phyloP scores from a whole-genome alignment of 2,888 invertebrate species.

The Desoria tigrina region DNA sequence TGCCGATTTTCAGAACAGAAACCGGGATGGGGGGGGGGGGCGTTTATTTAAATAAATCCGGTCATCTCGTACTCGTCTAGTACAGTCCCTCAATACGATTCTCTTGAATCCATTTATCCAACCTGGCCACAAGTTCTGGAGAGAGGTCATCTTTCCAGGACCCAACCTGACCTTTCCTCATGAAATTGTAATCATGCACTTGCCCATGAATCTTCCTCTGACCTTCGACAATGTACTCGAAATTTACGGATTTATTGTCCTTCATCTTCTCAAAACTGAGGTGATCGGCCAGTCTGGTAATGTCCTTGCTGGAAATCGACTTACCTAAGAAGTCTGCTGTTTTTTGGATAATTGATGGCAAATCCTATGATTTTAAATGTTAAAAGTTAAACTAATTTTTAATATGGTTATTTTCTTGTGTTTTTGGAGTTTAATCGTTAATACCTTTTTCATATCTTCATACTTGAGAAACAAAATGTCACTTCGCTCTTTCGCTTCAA shows the following conservation, averaged over 20 bases:
- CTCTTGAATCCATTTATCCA: conserved; percentile 70
- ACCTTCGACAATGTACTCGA: conserved; percentile 60
- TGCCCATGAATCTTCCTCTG: conserved; percentile 56
- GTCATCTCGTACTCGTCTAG: no score
- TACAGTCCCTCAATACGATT: conserved; percentile 56
- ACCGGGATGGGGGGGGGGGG: no score
- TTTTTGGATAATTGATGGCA: conserved; percentile 66
- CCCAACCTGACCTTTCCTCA: conserved; percentile 75
- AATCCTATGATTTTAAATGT: conserved; percentile 61
- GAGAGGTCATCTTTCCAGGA: conserved; percentile 81
- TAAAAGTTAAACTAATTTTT: background rate
- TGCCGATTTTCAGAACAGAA: no score
- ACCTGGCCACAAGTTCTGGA: conserved; percentile 68
- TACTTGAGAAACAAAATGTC: conserved; percentile 77
- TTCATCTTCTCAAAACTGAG: conserved; percentile 80
- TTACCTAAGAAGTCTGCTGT: conserved; percentile 74
- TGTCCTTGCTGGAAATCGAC: conserved; percentile 67
- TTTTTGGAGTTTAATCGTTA: no score
- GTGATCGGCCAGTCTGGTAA: conserved; percentile 70
- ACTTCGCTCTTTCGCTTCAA: conserved; percentile 65
- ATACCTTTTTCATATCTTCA: conserved; percentile 73
- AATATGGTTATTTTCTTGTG: background rate
- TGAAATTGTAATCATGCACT: conserved; percentile 59
- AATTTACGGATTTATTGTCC: conserved; percentile 74
- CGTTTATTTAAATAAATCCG: no score